Evolutionary conservation across 2,113 vertebrate species (phyloP), one percentile per base, ranked within the genome.

Genomic region (Fulica atra): DNA sequence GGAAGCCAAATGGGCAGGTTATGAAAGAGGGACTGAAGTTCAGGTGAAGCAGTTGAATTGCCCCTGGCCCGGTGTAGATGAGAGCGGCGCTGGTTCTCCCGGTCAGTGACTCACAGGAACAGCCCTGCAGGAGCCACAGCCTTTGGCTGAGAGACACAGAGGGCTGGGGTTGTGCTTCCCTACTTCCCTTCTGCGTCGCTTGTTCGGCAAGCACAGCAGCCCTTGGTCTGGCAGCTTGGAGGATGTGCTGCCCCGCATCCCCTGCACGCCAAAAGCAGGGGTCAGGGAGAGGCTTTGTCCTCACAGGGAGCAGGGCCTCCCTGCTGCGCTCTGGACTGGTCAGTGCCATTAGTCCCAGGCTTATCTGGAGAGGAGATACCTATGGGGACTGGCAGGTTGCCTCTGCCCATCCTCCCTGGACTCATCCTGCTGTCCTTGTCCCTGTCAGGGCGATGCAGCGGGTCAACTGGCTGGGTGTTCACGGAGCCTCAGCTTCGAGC

Each of bases 161-260:
- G 92, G 86, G 95, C 81, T 89, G 81, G 85, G 90, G 70, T 2
- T 92, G 83, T 20, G 72, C 86, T 64, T 89, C 79, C 90, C 80
- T 9, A 1, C 28, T 26, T 31, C 74, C 74, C 88, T 69, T 69
- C 44, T 14, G 76, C 5, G 26, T 5, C 59, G 86, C 88, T 78
- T 11, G 28, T 46, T 46, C 46, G 1, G 92, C 4, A 23, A 29
- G 74, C 21, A 7, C 94, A 10, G 85, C 93, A 86, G 93, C 96
- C 85, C 82, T 42, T 0, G 82, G 9, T 59, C 86, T 7, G 88
- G 93, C 11, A 16, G 87, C 60, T 10, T 29, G 93, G 88, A 97
- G 96, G 96, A 97, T 96, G 96, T 31, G 73, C 96, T 95, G 95
- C 95, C 89, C 94, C 33, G 11, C 91, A 81, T 46, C 86, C 94